phyloP scores from a whole-genome alignment of 2,113 vertebrate species.

The Urocolius indicus region DNA sequence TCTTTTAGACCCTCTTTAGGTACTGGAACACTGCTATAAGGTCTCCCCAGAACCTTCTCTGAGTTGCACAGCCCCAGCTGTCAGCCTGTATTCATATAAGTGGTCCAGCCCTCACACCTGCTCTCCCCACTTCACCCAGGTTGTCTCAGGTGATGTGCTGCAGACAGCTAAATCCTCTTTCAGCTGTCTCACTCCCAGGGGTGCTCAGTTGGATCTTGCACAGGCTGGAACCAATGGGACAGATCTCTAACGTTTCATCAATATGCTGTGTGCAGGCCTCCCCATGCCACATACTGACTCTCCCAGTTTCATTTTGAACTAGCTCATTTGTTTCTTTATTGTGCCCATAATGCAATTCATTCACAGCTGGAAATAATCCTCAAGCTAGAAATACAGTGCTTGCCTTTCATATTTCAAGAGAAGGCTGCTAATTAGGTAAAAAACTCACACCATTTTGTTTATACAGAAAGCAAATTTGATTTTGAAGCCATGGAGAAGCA shows the following conservation, averaged over 20 bases:
- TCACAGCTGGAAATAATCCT: constrained; percentile 29
- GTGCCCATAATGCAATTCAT: constrained; percentile 4
- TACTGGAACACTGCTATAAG: too few species aligned
- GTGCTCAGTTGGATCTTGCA: background rate
- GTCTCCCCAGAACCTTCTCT: too few species aligned
- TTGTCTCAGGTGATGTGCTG: constrained; percentile 13
- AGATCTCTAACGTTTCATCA: background rate
- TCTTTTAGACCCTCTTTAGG: too few species aligned
- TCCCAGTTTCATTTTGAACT: background rate
- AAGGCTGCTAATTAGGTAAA: constrained; percentile 57
- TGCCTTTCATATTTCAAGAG: constrained; percentile 35
- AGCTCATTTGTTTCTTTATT: constrained; percentile 29
- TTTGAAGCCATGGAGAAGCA: constrained; percentile 46
- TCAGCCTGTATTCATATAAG: too few species aligned
- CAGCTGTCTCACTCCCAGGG: background rate
- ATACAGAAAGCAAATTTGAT: constrained; percentile 47
- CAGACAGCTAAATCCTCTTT: background rate
- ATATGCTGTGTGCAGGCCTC: background rate
- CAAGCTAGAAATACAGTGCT: constrained; percentile 32
- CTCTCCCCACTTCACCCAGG: background rate
- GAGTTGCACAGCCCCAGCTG: too few species aligned
- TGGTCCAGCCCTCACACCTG: background rate
- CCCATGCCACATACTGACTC: background rate
- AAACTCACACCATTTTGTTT: constrained; percentile 41
- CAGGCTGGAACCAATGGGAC: background rate